Evolutionary conservation across 2,888 invertebrate species (phyloP), one percentile per base, ranked within the genome.

Genomic region (Patella pellucida): DNA sequence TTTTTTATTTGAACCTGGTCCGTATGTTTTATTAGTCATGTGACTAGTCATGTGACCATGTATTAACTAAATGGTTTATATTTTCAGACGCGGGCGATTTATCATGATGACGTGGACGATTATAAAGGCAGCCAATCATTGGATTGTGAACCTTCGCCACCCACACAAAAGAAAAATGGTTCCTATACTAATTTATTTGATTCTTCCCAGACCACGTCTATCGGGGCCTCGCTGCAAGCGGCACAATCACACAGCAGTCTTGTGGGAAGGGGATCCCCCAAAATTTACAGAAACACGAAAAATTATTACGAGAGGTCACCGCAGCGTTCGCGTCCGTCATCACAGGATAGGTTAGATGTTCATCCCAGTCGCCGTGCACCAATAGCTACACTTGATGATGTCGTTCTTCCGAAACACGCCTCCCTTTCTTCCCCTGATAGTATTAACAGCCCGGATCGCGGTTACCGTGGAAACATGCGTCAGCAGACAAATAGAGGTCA

Each of bases 101-200:
- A 76, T 72, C 73, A 78, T 71, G 86, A 85, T 52, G 86, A 87
- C 78, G 83, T 82, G 68, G 84, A 81, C 67, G 82, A 85, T 68
- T 83, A 84, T 70, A 81, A 81, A 69, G 82, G 83, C 69, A 84
- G 83, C 74, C 83, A 81, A 72, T 84, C 85, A 3, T 76, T 83
- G 74, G 85, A 85, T 76, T 83, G 85, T 77, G 84, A 85, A 76
- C 79, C 83, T 19, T 82, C 84, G 51, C 81, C 83, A 52, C 83
- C 84, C 41, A 78, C 78, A 52, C 83, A 82, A 75, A 85, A 82
- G 80, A 83, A 82, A 77, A 83, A 84, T 71, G 88, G 84, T 74
- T 88, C 88, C 74, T 87, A 88, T 83, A 87, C 84, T 79, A 88
- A 88, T 83, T 86, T 88, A 80, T 88, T 87, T 82, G 87, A 88